phyloP scores from a whole-genome alignment of 2,113 vertebrate species.

The Xenopus tropicalis region DNA sequence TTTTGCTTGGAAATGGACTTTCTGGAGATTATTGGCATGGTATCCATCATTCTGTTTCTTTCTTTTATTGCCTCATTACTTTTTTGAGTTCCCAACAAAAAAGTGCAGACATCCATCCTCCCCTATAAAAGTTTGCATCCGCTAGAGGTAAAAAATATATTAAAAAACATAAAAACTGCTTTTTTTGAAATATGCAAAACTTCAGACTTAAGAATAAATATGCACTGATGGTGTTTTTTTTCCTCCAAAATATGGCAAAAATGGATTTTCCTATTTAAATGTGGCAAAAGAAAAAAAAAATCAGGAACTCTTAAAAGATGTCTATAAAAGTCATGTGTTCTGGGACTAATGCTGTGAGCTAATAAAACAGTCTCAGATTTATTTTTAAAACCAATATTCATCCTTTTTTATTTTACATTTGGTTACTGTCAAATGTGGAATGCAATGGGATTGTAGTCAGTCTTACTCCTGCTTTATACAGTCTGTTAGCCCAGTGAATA shows the following conservation, averaged over 20 bases:
- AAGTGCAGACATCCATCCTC: constrained; percentile 81
- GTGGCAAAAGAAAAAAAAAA: constrained; percentile 39
- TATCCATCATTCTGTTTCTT: constrained; percentile 83
- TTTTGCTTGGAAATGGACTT: constrained; percentile 86
- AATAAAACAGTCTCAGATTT: constrained; percentile 70
- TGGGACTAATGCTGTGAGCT: constrained; percentile 77
- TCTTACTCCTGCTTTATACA: constrained; percentile 87
- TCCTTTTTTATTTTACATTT: constrained; percentile 74
- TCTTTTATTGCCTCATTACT: constrained; percentile 81
- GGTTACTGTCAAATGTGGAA: constrained; percentile 81
- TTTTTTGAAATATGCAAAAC: constrained; percentile 77
- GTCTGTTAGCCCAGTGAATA: constrained; percentile 68
- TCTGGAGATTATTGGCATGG: constrained; percentile 89
- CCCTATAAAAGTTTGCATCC: constrained; percentile 74
- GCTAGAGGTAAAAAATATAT: constrained; percentile 56
- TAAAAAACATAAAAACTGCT: constrained; percentile 51
- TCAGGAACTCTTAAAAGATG: constrained; percentile 61
- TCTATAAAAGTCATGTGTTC: constrained; percentile 59
- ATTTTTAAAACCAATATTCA: constrained; percentile 63
- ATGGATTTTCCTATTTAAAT: constrained; percentile 5
- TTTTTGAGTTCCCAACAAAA: constrained; percentile 93
- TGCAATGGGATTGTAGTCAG: constrained; percentile 77
- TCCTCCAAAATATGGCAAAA: constrained; percentile 66
- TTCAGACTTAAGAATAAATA: constrained; percentile 65
- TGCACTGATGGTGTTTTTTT: constrained; percentile 77